phyloP scores from a whole-genome alignment of 2,113 vertebrate species.

The Pseudopodoces humilis region DNA sequence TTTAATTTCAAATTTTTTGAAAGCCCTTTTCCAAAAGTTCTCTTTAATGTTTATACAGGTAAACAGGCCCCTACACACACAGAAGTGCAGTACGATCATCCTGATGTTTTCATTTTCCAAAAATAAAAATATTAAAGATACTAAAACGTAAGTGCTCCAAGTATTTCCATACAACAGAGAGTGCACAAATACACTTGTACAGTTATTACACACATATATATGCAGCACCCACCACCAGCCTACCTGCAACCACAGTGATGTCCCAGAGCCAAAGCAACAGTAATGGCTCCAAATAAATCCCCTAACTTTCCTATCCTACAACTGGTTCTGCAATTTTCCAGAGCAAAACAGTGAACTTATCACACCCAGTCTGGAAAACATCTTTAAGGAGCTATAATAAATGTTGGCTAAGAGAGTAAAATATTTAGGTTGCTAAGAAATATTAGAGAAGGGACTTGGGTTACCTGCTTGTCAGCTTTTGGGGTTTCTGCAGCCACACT shows the following conservation, averaged over 20 bases:
- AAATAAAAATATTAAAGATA: background rate
- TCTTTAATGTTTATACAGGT: background rate
- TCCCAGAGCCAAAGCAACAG: background rate
- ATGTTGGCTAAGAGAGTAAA: background rate
- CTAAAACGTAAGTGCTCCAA: background rate
- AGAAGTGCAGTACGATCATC: background rate
- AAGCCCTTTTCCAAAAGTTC: background rate
- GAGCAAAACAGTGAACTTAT: background rate
- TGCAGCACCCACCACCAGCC: background rate
- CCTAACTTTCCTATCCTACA: background rate
- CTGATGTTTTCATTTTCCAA: background rate
- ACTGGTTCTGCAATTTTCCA: background rate
- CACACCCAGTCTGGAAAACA: constrained; percentile 15
- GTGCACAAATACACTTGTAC: background rate
- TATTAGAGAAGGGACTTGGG: constrained; percentile 4
- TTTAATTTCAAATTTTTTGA: background rate
- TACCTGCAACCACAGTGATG: background rate
- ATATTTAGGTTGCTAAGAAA: constrained; percentile 7
- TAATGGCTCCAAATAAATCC: background rate
- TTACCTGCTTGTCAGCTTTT: background rate
- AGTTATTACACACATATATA: background rate
- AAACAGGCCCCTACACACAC: background rate
- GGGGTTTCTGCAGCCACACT: background rate
- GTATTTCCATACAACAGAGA: background rate
- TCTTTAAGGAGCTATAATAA: constrained; percentile 5